Conservation (phyloP, 2,888 invertebrate species). For the Calameuta pallipes region DNA sequence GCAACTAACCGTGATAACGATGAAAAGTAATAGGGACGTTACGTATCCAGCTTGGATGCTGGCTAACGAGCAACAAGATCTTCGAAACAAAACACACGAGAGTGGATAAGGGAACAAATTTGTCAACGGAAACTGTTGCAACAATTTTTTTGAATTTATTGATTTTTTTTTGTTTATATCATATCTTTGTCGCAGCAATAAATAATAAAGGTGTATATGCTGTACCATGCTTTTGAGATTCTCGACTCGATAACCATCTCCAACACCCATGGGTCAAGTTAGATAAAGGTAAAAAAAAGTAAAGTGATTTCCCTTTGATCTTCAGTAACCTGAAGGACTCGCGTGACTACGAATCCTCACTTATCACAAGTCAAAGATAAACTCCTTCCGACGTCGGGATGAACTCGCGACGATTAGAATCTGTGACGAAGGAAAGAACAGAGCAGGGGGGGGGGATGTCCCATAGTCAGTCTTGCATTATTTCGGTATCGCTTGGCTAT, state of each 20-base stretch:
- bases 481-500: background rate
- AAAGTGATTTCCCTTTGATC: background rate
- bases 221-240: background rate
- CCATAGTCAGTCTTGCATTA: background rate
- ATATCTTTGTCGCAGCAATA: background rate
- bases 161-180: background rate
- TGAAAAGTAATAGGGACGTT: background rate
- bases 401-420: conserved; percentile 4
- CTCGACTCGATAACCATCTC: background rate
- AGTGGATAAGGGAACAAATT: background rate
- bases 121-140: background rate
- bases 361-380: conserved; percentile 1
- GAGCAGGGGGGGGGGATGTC: background rate
- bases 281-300: background rate
- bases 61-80: background rate
- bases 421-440: background rate
- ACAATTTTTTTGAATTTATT: background rate
- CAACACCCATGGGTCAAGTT: background rate
- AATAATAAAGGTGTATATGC: background rate
- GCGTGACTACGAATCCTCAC: background rate
- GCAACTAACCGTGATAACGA: background rate
- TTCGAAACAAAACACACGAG: background rate
- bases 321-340: background rate
- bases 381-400: background rate
- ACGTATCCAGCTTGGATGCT: background rate